Evolutionary conservation across 2,113 vertebrate species (phyloP), one percentile per base, ranked within the genome.

Genomic region (Pelecanus crispus): DNA sequence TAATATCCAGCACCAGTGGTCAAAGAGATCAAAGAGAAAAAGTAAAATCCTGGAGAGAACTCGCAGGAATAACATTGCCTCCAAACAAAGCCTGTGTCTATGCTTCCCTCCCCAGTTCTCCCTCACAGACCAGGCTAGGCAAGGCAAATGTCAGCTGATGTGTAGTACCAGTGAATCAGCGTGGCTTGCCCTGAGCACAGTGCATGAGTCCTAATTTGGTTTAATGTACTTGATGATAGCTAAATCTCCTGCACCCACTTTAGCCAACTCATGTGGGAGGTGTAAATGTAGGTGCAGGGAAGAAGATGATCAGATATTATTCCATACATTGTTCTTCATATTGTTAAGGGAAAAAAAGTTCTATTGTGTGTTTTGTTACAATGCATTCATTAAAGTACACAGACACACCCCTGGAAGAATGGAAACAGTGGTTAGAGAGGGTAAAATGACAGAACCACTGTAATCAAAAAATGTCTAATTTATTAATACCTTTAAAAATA

Each of bases 111-210:
- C 22, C 19, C 31, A 80, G 5, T 34, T 17, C 28, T 59, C 26
- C 21, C 19, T 56, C 66, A n/a, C 10, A 63, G 14, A 52, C 32
- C 67, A 56, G 36, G 24, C 13, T 15, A 13, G 17, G 12, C 9
- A 82, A 90, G 29, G 19, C 0, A 2, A 71, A 72, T 26, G 17
- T 10, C 18, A 34, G 45, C 18, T 83, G 24, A 71, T 63, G 20
- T 24, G 19, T 22, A n/a, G 26, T 26, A 38, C 25, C 0, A 1
- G 19, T 63, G 92, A 86, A 75, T n/a, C 17, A 55, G 10, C 1
- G 0, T 10, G 17, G 29, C 52, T 77, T 2, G 1, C 6, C 31
- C 31, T 4, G 4, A 81, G 50, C 5, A 2, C 20, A 40, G 21
- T 16, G 29, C 2, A 0, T 38, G 38, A 71, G 17, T 52, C 31